A percentile compares a stretch with the other conserved stretches of the same genome.
These are phyloP conservation scores for Sebastes vulpes DNA, from an alignment of 2,797 vertebrate genomes.

Conservation along the genomic window DNA sequence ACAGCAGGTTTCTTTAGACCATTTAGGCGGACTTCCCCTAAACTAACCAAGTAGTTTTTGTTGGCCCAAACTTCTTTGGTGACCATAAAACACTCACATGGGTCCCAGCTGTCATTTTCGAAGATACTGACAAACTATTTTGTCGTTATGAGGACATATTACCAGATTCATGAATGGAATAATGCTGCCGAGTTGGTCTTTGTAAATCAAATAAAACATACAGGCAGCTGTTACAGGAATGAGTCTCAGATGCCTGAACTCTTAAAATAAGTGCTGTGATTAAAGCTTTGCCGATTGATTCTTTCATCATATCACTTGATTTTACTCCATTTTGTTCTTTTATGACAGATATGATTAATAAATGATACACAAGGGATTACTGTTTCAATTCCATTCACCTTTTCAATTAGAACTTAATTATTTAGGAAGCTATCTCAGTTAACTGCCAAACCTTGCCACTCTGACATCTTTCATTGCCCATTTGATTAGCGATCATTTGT, in stretches of 20 bases:
- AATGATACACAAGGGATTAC: constrained; percentile 11
- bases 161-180: background rate
- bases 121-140: background rate
- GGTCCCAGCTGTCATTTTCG: background rate
- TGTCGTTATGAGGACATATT: background rate
- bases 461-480: constrained; percentile 35
- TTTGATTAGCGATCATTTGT: constrained; percentile 61
- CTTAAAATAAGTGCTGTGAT: background rate
- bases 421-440: constrained; percentile 49
- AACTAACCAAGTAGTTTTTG: background rate
- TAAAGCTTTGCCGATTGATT: constrained; percentile 1
- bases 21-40: background rate
- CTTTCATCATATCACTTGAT: background rate
- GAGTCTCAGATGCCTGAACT: background rate
- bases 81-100: background rate
- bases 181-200: background rate
- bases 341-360: constrained; percentile 7
- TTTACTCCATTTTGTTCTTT: constrained; percentile 13
- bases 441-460: constrained; percentile 24
- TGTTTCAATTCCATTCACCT: constrained; percentile 7
- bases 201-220: constrained; percentile 1
- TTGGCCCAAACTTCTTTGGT: background rate
- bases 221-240: constrained; percentile 2
- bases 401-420: constrained; percentile 54
- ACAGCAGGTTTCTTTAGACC: background rate